Evolutionary conservation across 2,113 vertebrate genomes (phyloP).

Genomic region (Pygoscelis adeliae): DNA sequence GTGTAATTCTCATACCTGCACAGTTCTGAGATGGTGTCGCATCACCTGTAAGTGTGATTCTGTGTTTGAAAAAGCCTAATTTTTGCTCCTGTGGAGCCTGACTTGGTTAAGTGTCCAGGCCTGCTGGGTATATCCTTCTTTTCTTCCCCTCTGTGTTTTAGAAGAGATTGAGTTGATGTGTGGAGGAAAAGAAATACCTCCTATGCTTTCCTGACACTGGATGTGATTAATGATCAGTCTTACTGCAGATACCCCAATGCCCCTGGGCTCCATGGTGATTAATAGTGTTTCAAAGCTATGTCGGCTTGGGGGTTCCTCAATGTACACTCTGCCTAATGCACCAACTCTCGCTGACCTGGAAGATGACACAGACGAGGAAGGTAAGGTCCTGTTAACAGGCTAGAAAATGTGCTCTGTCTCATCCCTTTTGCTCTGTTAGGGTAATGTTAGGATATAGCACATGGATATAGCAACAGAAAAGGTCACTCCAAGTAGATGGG

Average conservation of each 20-base stretch:
- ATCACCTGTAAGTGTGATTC: neutral
- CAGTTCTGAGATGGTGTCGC: neutral
- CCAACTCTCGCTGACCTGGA: conserved; percentile 91
- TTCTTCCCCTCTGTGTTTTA: neutral
- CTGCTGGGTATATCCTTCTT: neutral
- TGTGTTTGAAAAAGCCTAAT: neutral
- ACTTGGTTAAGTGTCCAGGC: neutral
- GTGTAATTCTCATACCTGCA: neutral
- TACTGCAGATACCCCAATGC: conserved; percentile 83
- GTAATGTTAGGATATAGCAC: neutral
- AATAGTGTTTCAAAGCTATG: conserved; percentile 84
- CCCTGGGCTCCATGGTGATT: conserved; percentile 90
- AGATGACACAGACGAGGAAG: conserved; percentile 80
- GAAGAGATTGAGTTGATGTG: neutral
- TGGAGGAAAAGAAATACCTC: neutral
- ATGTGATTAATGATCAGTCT: neutral
- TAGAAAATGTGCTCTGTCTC: neutral
- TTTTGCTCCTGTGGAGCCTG: neutral
- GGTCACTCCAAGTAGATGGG: neutral
- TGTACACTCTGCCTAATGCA: conserved; percentile 87
- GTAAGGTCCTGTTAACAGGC: neutral
- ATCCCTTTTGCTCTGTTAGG: neutral
- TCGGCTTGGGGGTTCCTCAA: conserved; percentile 79
- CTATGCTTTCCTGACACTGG: neutral
- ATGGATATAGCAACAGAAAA: neutral